These are phyloP conservation scores for Sandelia bainsii DNA, from an alignment of 2,797 vertebrate species.

Conservation along the genomic window DNA sequence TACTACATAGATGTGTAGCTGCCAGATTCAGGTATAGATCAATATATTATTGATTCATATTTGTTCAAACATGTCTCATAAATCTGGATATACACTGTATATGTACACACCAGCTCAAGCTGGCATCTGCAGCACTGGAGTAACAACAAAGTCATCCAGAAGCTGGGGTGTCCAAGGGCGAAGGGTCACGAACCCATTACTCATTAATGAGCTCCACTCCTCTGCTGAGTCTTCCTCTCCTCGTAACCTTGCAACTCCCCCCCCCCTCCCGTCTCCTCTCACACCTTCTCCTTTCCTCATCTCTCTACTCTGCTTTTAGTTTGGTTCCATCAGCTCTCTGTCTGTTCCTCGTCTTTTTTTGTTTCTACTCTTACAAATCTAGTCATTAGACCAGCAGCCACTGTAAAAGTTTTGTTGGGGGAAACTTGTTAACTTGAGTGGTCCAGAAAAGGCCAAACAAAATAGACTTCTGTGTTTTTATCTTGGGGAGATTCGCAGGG, in stretches of 20 bases:
- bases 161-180: conserved; percentile 59
- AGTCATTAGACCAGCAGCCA: conserved; percentile 42
- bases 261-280: background rate
- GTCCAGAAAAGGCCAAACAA: conserved; percentile 55
- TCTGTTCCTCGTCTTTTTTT: background rate
- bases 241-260: conserved; percentile 46
- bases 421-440: conserved; percentile 57
- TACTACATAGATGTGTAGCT: background rate
- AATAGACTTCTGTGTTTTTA: conserved; percentile 50
- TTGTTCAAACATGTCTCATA: background rate
- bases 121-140: conserved; percentile 42
- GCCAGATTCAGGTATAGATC: background rate
- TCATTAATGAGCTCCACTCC: conserved; percentile 75
- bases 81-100: background rate
- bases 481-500: conserved; percentile 34
- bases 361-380: conserved; percentile 11
- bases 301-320: conserved; percentile 21
- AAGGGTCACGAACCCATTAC: conserved; percentile 65
- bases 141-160: conserved; percentile 69
- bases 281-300: background rate
- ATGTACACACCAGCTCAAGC: conserved; percentile 6
- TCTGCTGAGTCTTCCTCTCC: conserved; percentile 49
- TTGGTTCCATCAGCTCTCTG: conserved; percentile 12
- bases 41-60: background rate
- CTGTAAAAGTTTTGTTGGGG: conserved; percentile 52